These are phyloP conservation scores for Ispidina picta DNA, from an alignment of 2,797 vertebrate genomes.

Conservation along the genomic window DNA sequence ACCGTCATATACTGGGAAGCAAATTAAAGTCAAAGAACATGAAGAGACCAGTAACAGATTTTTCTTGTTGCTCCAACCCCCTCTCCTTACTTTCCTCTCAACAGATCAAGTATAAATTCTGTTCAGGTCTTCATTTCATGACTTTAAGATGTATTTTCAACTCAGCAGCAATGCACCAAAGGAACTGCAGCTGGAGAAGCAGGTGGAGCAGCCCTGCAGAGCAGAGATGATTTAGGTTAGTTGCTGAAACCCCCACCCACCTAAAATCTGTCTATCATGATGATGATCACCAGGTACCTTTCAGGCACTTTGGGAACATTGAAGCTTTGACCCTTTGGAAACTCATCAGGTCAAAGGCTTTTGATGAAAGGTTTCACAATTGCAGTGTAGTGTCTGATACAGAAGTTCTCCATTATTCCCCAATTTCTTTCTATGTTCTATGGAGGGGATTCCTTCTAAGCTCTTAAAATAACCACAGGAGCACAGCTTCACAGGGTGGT, in stretches of 20 bases:
- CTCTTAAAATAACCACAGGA: background rate
- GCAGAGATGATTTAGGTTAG: background rate
- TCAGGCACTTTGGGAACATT: background rate
- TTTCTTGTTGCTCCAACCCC: background rate
- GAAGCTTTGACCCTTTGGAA: background rate
- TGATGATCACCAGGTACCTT: background rate
- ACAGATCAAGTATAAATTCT: background rate
- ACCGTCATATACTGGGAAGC: background rate
- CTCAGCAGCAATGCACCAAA: background rate
- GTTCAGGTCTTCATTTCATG: background rate
- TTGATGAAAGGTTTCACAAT: background rate
- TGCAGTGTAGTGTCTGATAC: accelerated
- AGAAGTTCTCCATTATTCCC: background rate
- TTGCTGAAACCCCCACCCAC: background rate
- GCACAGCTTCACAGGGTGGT: background rate
- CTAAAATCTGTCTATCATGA: background rate
- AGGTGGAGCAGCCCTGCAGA: background rate
- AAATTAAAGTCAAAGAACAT: background rate
- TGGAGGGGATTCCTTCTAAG: background rate
- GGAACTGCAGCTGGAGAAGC: background rate
- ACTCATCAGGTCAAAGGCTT: background rate
- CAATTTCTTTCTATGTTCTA: background rate
- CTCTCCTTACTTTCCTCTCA: background rate
- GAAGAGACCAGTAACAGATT: background rate
- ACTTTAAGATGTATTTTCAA: background rate